Percentiles rank a stretch among this genome's conserved stretches.
Evolutionary conservation across 2,797 vertebrate species (phyloP).

Genomic region (Rallus crepitans): DNA sequence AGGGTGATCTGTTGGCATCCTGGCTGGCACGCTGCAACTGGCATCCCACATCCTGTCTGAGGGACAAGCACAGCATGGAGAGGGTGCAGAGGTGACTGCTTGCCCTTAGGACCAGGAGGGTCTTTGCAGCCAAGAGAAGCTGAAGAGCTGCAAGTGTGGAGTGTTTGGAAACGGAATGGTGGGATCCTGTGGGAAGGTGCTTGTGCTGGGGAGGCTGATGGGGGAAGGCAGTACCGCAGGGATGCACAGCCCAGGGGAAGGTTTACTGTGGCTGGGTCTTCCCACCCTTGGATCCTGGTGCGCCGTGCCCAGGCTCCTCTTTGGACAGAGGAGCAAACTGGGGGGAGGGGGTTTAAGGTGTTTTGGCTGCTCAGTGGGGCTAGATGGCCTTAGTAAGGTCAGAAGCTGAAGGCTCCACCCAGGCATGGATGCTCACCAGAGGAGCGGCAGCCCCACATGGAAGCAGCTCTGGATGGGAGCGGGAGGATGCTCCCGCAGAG

Average conservation of each 20-base stretch:
- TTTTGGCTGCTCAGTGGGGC: not conserved
- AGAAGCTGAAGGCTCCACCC: accelerated
- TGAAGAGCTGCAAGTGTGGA: not conserved
- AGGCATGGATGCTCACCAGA: accelerated
- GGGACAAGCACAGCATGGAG: not conserved
- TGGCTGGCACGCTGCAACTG: no score
- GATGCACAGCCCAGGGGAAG: accelerated
- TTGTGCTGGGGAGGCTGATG: not conserved
- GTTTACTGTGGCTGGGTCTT: no score
- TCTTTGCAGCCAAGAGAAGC: not conserved
- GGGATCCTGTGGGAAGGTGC: not conserved
- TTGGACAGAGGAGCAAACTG: not conserved
- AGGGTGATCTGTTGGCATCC: not conserved
- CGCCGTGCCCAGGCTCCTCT: not conserved
- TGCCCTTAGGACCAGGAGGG: not conserved
- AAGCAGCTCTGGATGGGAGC: accelerated
- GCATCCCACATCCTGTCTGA: not conserved
- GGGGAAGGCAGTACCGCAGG: not conserved
- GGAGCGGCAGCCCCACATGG: accelerated
- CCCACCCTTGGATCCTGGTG: not conserved
- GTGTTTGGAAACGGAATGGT: accelerated
- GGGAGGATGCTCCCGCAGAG: not conserved
- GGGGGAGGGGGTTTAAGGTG: no score
- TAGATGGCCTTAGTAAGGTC: accelerated
- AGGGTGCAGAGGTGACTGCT: not conserved